A percentile compares a stretch with the other conserved stretches of the same genome.
phyloP scores from a whole-genome alignment of 1,140 invertebrate species.

The Orius laevigatus region DNA sequence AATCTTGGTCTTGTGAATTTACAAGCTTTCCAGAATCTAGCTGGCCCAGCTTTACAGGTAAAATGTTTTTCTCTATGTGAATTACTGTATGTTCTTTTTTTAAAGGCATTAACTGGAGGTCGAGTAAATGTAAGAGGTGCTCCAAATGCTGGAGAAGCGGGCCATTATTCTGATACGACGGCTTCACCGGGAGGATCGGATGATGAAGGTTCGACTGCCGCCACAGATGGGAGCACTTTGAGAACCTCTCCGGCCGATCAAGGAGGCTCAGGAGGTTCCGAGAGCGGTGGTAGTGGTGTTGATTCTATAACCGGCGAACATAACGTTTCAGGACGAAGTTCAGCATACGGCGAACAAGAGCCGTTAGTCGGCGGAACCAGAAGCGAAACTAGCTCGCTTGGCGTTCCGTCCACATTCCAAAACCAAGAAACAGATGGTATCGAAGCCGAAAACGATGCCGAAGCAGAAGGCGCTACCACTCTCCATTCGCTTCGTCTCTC shows the following conservation, averaged over 20 bases:
- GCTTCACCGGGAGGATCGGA: slow-evolving; percentile 74
- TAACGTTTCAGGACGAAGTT: slow-evolving; percentile 67
- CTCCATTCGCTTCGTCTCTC: slow-evolving; percentile 48
- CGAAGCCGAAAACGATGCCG: slow-evolving; percentile 29
- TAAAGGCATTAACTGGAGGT: slow-evolving; percentile 16
- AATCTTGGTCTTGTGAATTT: slow-evolving; percentile 29
- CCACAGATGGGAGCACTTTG: slow-evolving; percentile 79
- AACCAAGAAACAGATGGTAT: slow-evolving; percentile 24
- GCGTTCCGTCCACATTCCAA: slow-evolving; percentile 28
- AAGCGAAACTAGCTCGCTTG: slow-evolving; percentile 37
- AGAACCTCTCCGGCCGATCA: slow-evolving; percentile 78
- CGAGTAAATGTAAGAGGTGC: slow-evolving; percentile 7
- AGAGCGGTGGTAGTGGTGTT: slow-evolving; percentile 75
- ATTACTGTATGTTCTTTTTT: not conserved
- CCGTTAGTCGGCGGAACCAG: slow-evolving; percentile 2
- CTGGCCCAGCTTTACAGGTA: slow-evolving; percentile 29
- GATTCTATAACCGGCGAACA: slow-evolving; percentile 81
- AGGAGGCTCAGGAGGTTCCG: slow-evolving; percentile 58
- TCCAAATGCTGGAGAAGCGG: slow-evolving; percentile 26
- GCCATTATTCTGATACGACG: slow-evolving; percentile 59
- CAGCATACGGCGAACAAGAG: slow-evolving; percentile 63
- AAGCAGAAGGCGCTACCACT: slow-evolving; percentile 25
- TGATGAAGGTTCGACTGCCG: slow-evolving; percentile 86
- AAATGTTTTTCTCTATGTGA: not conserved
- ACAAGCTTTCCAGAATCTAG: slow-evolving; percentile 28